phyloP scores from a whole-genome alignment of 2,797 vertebrate species.

The Octomys mimax region DNA sequence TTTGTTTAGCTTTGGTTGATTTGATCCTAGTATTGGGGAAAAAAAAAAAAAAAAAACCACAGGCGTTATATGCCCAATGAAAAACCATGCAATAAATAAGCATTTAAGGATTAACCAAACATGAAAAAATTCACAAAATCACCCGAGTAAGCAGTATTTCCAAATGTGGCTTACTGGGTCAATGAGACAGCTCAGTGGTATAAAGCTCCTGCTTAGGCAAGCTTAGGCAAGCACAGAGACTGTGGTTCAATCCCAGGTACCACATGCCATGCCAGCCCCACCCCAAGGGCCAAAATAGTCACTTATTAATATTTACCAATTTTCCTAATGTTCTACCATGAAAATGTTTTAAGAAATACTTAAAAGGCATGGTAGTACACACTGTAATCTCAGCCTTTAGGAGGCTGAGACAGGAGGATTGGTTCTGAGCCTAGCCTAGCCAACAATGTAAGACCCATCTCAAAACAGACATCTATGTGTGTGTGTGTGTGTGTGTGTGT shows the following conservation, averaged over 20 bases:
- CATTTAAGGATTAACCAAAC: background rate
- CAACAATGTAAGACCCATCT: background rate
- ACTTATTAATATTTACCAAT: conserved; percentile 24
- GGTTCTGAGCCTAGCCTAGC: background rate
- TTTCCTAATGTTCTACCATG: conserved; percentile 16
- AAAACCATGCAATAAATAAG: conserved; percentile 4
- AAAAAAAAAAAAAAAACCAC: background rate
- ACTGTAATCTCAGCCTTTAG: background rate
- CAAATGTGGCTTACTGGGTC: background rate
- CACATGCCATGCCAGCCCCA: too few species aligned
- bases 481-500: background rate
- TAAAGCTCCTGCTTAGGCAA: too few species aligned
- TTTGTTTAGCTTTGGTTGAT: background rate
- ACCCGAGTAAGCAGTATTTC: conserved; percentile 47
- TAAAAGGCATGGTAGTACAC: background rate
- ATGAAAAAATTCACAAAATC: conserved; percentile 41
- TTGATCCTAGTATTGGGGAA: background rate
- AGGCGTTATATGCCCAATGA: conserved; percentile 20
- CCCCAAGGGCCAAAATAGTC: background rate
- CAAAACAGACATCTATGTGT: background rate
- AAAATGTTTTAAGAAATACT: background rate
- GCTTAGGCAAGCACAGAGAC: too few species aligned
- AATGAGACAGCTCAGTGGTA: too few species aligned
- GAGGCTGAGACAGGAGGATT: background rate
- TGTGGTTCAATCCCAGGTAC: too few species aligned